Base-by-base conservation (phyloP, 2,888 invertebrate species). In the Sialis fuliginosa region DNA sequence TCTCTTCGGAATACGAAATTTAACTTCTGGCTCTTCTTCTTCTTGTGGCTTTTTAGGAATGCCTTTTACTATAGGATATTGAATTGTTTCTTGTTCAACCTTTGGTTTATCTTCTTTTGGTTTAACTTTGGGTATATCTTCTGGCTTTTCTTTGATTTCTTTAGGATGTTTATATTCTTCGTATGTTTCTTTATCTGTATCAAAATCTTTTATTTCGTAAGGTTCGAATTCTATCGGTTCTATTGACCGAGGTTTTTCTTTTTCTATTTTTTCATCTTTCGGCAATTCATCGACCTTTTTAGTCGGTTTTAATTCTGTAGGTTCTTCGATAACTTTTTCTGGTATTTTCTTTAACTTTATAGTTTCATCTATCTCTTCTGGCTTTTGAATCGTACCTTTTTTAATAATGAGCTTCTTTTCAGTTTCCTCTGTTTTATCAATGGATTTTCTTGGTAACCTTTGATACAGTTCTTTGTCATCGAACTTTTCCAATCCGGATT, bases 61-160 rank as follows among this genome's bases (percentile, higher is more conserved):
- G 30, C 68, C 55, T 57, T 67, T 57, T 55, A 67, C 58, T 31
- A 69, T 65, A 40, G 66, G 60, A 6, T 61, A 57, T 51, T 66
- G 57, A 39, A 62, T 60, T 1, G 60, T 61, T 52, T 71, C 67
- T 43, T 62, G 64, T 50, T 63, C 62, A 1, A 59, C 60, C 40
- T 62, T 59, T 2, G 57, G 46, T 46, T 66, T 65, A 64, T 64
- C 34, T 48, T 55, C 56, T 53, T 52, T 48, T 53, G 58, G 48
- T 55, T 55, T 49, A 51, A 56, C 8, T 46, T 49, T 46, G 46
- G 41, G 47, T 55, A 54, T 49, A 51, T 56, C 7, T 48, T 49
- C 48, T 46, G 44, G 48, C 49, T 55, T 58, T 45, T 56, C 60
- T 44, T 57, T 57, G 48, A 61, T 61, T 4, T 56, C 47, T 46